Conservation (phyloP, 2,113 vertebrate genomes). For the Apodemus speciosus region DNA sequence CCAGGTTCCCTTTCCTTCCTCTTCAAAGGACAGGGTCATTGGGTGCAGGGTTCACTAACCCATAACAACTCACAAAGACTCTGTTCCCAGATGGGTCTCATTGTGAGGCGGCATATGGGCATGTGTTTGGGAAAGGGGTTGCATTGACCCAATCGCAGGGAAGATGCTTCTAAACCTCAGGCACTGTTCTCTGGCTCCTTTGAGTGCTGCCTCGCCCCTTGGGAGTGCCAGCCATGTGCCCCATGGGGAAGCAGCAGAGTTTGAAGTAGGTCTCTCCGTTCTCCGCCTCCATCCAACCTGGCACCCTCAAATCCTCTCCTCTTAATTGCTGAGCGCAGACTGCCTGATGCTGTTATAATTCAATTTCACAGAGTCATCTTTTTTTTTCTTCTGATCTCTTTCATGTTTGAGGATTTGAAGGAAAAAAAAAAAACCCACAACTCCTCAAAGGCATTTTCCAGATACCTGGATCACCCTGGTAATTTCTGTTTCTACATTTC, state of each 20-base stretch:
- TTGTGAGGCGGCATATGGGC: fast-evolving
- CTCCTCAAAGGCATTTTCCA: neutral
- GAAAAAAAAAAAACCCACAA: neutral
- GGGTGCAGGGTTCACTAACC: too few species aligned
- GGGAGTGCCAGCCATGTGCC: fast-evolving
- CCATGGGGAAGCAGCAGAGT: fast-evolving
- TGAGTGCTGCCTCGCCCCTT: fast-evolving
- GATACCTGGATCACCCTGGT: neutral
- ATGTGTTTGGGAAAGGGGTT: fast-evolving
- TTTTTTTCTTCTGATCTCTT: neutral
- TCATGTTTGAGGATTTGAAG: neutral
- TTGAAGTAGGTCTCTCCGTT: too few species aligned
- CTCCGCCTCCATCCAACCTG: fast-evolving
- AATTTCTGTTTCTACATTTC: neutral
- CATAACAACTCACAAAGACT: neutral
- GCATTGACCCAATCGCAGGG: neutral
- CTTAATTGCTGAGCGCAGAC: neutral
- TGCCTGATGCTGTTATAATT: neutral
- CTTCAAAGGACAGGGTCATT: neutral
- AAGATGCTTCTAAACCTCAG: neutral
- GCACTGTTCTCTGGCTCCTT: neutral
- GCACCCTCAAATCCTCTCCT: neutral
- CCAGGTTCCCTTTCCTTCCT: neutral
- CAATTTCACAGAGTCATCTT: neutral
- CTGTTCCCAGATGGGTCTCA: too few species aligned